These are phyloP conservation scores for Tenebrio molitor DNA, from an alignment of 1,140 invertebrate genomes.

Conservation along the genomic window DNA sequence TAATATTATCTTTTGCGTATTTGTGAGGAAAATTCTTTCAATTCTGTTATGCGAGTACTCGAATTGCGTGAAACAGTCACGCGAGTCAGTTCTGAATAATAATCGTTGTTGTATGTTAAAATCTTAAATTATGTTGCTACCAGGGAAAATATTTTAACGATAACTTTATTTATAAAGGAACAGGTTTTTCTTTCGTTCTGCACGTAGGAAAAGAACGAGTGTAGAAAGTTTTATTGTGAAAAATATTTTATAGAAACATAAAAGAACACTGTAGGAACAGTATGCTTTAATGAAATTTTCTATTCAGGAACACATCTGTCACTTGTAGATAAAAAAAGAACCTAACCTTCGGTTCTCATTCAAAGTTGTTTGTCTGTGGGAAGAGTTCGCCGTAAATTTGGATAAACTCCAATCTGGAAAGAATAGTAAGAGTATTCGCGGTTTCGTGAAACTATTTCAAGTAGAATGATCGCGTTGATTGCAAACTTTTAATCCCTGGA, in stretches of 20 bases:
- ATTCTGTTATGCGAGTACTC: no score
- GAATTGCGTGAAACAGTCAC: no score
- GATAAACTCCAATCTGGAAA: conserved; percentile 30
- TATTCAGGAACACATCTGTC: conserved; percentile 11
- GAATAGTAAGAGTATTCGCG: not conserved
- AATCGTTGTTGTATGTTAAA: no score
- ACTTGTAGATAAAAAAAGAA: conserved; percentile 28
- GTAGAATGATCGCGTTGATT: not conserved
- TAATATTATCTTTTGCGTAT: no score
- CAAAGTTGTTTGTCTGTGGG: conserved; percentile 7
- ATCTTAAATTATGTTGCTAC: no score
- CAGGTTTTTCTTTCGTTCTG: not conserved
- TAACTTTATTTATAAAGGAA: no score
- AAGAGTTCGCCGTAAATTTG: conserved; percentile 15
- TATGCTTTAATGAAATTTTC: conserved; percentile 17
- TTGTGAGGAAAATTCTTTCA: no score
- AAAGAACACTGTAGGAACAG: conserved; percentile 2
- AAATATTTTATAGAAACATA: not conserved
- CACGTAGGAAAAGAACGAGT: not conserved
- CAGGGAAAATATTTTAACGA: no score
- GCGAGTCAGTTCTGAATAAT: no score
- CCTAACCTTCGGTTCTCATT: not conserved
- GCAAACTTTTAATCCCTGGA: conserved; percentile 16
- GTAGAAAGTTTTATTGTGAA: not conserved
- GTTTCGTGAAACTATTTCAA: conserved; percentile 15